A percentile compares a stretch with the other conserved stretches of the same genome.
phyloP scores from a whole-genome alignment of 2,888 invertebrate genomes.

The Xylota segnis region DNA sequence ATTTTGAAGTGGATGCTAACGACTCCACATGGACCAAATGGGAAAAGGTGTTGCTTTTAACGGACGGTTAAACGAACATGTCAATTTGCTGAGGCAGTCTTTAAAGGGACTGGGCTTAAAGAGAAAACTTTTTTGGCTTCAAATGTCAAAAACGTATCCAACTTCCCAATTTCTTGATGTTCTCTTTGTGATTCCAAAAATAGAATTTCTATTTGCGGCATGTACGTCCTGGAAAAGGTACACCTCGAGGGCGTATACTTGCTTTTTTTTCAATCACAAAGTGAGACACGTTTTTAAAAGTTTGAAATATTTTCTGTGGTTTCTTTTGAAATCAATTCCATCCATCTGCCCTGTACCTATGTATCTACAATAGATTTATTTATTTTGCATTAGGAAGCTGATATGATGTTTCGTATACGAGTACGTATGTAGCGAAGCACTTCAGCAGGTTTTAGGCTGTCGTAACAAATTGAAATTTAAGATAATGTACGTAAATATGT shows the following conservation, averaged over 20 bases:
- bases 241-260: slow-evolving; percentile 19
- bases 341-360: not conserved
- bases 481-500: slow-evolving; percentile 3
- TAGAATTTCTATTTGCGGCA: not conserved
- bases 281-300: slow-evolving; percentile 1
- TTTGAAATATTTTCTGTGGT: not conserved
- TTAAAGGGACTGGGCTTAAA: not conserved
- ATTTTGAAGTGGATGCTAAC: not conserved
- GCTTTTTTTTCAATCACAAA: slow-evolving; percentile 10
- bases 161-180: not conserved
- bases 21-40: not conserved
- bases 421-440: not conserved
- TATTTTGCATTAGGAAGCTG: not conserved
- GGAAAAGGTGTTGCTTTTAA: not conserved
- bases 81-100: not conserved
- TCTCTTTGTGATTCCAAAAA: not conserved
- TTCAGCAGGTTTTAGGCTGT: not conserved
- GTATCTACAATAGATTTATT: not conserved
- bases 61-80: not conserved
- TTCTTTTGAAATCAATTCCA: slow-evolving; percentile 7
- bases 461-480: not conserved
- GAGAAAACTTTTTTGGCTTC: not conserved
- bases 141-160: not conserved
- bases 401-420: not conserved
- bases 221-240: not conserved